Base-by-base conservation (phyloP, 2,888 invertebrate species). In the Bimastos eiseni region DNA sequence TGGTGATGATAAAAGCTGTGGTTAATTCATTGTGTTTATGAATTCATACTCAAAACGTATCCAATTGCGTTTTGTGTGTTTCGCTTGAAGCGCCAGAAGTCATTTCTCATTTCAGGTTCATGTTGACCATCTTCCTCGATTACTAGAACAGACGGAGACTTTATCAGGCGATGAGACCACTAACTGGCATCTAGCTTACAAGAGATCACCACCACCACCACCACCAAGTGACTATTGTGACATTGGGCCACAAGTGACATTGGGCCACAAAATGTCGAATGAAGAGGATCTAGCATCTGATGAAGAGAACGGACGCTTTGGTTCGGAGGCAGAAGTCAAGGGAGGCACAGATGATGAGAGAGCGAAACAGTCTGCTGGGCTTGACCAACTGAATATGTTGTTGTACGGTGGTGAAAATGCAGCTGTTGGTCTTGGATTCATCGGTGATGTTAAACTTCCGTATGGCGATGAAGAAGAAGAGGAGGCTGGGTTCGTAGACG, bases 101-200 rank as follows among this genome's bases (percentile, higher is more conserved):
- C 70, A n/a, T 70, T 70, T 70, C 70, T 70, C 70, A n/a, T 70
- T 70, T 70, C 70, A 70, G 70, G 70, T 70, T 70, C 70, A n/a
- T n/a, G 13, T n/a, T 70, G 30, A 70, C 70, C 70, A 17, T 70
- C 70, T 70, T 70, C 70, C 70, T n/a, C 30, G 70, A 70, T 70
- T 70, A n/a, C 8, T 70, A 70, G 70, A 70, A 70, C 70, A 70
- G n/a, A n/a, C n/a, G 11, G 70, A 70, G n/a, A 70, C 70, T 70
- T 70, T 70, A 70, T 11, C 70, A 70, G 70, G 70, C 30, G 70
- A 70, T 70, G 70, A 70, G n/a, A 11, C 70, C n/a, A n/a, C n/a
- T 13, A 70, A 30, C 30, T 70, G 70, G 70, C 70, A 70, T 70
- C 70, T 70, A 70, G 70, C 70, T n/a, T 70, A 70, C 70, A n/a